Evolutionary conservation across 2,113 vertebrate species (phyloP).

Genomic region (Cygnus buccinator): DNA sequence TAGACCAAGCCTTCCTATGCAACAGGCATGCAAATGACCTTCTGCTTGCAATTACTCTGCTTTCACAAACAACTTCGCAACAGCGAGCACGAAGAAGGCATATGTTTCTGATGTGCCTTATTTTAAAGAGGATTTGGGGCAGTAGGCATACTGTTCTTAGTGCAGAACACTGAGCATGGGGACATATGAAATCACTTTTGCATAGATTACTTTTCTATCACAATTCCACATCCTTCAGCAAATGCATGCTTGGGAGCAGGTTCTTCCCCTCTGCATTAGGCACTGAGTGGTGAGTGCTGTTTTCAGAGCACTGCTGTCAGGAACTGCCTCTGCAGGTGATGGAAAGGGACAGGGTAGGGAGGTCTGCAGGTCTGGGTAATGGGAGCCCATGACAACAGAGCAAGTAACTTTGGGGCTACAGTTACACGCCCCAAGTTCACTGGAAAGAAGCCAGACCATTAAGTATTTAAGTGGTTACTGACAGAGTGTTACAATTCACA

Average conservation of each 20-base stretch:
- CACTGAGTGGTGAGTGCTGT: not conserved
- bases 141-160: not conserved
- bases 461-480: conserved; percentile 23
- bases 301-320: not conserved
- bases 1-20: not conserved
- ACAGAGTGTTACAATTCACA: conserved; percentile 36
- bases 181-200: not conserved
- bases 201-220: not conserved
- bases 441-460: conserved; percentile 24
- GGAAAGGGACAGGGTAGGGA: not conserved
- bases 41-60: not conserved
- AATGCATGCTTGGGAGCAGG: not conserved
- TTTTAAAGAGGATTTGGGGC: not conserved
- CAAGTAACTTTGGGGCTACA: not conserved
- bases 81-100: not conserved
- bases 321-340: fast-evolving
- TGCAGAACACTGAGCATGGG: not conserved
- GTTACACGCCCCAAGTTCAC: not conserved
- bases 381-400: not conserved
- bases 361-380: not conserved
- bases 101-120: not conserved
- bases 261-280: not conserved
- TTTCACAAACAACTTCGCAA: not conserved
- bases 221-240: not conserved
- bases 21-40: not conserved